A percentile compares a stretch with the other conserved stretches of the same genome.
phyloP scores from a whole-genome alignment of 2,888 invertebrate species.

The Platypus cylindrus region DNA sequence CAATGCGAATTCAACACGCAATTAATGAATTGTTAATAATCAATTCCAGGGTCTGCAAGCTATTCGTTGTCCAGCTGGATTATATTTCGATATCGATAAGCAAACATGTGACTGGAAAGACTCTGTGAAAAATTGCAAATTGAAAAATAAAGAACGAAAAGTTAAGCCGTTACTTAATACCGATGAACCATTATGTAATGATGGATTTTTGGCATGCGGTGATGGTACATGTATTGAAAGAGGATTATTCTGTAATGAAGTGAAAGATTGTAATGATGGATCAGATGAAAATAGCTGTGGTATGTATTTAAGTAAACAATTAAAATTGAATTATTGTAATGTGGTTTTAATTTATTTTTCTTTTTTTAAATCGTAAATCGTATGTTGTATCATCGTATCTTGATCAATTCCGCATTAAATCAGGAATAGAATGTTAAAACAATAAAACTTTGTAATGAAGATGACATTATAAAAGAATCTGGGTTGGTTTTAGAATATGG shows the following conservation, averaged over 20 bases:
- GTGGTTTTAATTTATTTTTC: too few species aligned
- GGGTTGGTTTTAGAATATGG: constrained; percentile 21
- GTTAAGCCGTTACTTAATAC: constrained; percentile 77
- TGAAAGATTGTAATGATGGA: constrained; percentile 77
- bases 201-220: constrained; percentile 78
- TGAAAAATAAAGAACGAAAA: constrained; percentile 80
- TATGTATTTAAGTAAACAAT: too few species aligned
- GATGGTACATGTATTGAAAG: constrained; percentile 77
- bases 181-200: constrained; percentile 80
- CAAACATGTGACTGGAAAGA: constrained; percentile 93
- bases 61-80: constrained; percentile 82
- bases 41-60: constrained; percentile 71
- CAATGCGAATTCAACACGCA: too few species aligned
- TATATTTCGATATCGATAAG: constrained; percentile 88
- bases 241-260: constrained; percentile 86
- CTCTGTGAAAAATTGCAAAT: constrained; percentile 83
- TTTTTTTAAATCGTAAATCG: too few species aligned
- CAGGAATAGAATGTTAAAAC: too few species aligned
- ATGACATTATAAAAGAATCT: constrained; percentile 16
- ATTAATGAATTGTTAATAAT: too few species aligned
- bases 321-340: too few species aligned
- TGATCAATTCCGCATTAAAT: too few species aligned
- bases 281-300: constrained; percentile 87
- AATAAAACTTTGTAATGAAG: too few species aligned
- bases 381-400: too few species aligned